These are phyloP conservation scores for Choristoneura rosaceana DNA, from an alignment of 2,888 invertebrate species.

Conservation along the genomic window DNA sequence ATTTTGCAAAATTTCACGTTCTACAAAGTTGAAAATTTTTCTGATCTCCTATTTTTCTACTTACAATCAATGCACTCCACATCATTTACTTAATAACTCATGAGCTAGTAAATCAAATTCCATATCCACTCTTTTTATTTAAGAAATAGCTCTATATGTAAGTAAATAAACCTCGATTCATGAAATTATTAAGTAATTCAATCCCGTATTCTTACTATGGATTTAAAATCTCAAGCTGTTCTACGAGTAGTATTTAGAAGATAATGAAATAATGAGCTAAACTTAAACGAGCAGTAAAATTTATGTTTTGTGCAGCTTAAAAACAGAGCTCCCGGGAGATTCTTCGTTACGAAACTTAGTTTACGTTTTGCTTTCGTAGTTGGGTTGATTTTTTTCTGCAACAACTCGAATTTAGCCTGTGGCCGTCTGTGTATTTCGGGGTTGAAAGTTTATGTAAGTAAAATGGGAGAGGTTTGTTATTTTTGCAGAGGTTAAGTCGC, in stretches of 20 bases:
- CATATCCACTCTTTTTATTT: too few species aligned
- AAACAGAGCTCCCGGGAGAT: conserved; percentile 77
- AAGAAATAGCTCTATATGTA: too few species aligned
- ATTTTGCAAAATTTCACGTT: too few species aligned
- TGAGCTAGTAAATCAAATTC: too few species aligned
- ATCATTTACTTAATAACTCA: too few species aligned
- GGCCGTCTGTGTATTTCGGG: conserved; percentile 64
- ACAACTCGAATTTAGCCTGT: conserved; percentile 69
- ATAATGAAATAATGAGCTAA: conserved; percentile 82
- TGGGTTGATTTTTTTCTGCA: conserved; percentile 63
- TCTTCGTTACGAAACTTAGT: conserved; percentile 71
- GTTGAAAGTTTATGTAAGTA: conserved; percentile 58
- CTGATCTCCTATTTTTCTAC: too few species aligned
- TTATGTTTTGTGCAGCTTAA: conserved; percentile 81
- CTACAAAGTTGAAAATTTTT: too few species aligned
- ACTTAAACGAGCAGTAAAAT: conserved; percentile 82
- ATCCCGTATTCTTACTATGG: neutral
- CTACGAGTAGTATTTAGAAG: conserved; percentile 59
- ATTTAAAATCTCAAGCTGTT: conserved; percentile 41
- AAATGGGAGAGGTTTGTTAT: conserved; percentile 40
- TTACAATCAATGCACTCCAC: too few species aligned
- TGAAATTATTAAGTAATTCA: neutral
- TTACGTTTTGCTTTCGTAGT: conserved; percentile 70
- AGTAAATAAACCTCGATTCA: too few species aligned
- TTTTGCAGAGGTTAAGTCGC: conserved; percentile 36